Evolutionary conservation across 2,113 vertebrate genomes (phyloP).

Genomic region (Pristiophorus japonicus): DNA sequence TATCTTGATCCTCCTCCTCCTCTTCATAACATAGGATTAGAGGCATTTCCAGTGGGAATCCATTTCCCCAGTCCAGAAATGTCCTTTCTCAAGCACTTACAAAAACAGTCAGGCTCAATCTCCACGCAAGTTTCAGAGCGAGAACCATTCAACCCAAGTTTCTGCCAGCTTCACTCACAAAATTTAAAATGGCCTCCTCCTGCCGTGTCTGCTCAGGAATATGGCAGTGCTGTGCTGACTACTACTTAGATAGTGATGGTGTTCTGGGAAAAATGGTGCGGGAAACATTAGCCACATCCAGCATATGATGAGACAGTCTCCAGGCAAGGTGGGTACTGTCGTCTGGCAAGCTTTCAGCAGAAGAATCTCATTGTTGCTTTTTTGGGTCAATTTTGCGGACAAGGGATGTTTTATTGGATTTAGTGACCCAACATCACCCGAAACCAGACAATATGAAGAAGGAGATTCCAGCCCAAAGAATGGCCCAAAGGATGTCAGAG

Average conservation of each 20-base stretch:
- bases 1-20: neutral
- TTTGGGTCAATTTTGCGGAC: neutral
- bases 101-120: neutral
- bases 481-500: neutral
- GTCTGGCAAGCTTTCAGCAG: neutral
- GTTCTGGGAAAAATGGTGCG: neutral
- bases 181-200: too few species aligned
- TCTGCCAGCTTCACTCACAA: too few species aligned
- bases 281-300: neutral
- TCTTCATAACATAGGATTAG: neutral
- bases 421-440: neutral
- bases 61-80: neutral
- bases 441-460: neutral
- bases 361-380: neutral
- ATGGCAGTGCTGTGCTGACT: too few species aligned
- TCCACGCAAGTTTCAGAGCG: neutral
- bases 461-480: too few species aligned
- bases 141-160: neutral
- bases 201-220: too few species aligned
- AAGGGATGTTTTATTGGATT: neutral
- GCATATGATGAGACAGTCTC: neutral
- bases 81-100: neutral
- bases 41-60: neutral
- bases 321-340: neutral
- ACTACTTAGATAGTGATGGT: too few species aligned